Evolutionary conservation across 2,888 invertebrate genomes (phyloP), one percentile per base, ranked within the genome.

Genomic region (Chrysotoxum bicinctum): DNA sequence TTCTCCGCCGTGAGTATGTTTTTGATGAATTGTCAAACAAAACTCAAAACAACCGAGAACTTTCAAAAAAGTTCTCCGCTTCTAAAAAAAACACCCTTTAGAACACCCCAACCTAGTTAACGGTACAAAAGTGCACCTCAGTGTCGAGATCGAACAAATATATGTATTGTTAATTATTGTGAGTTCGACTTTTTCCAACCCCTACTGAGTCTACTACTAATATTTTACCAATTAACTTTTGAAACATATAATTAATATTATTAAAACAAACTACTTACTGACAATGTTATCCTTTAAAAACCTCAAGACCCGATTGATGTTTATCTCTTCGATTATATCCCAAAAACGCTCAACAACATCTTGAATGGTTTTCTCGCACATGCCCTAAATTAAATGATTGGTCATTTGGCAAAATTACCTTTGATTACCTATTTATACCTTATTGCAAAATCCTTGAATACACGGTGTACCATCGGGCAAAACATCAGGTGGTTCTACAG

Each of bases 261-360:
- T n/a, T 56, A 10, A 40, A 1, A 6, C n/a, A 2, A 19, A 37
- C 2, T 14, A 91, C 92, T 90, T 96, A 77, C 98, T 98, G 37
- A 99, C 98, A 85, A 98, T 97, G 91, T 98, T 98, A 92, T 98
- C 98, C 77, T 97, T 95, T 68, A 98, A 93, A 91, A 98, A 98
- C 68, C 97, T 94, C 88, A 98, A 93, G 88, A 98, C 97, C 90
- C 97, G 97, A 91, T 97, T 98, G 80, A 98, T 98, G 92, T 98
- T 98, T 78, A 98, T 98, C 89, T 98, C 98, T 92, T 98, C 98
- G 85, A 99, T 98, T 66, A 99, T 98, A 91, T 98, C 97, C 98
- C 98, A 99, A 92, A 99, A 97, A 35, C 98, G 94, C 91, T 98
- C 98, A 10, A 98, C 98, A 26, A 98, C 97, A 90, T 98, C 98